Conservation (phyloP, 2,888 invertebrate genomes). For the Zeuzera pyrina region DNA sequence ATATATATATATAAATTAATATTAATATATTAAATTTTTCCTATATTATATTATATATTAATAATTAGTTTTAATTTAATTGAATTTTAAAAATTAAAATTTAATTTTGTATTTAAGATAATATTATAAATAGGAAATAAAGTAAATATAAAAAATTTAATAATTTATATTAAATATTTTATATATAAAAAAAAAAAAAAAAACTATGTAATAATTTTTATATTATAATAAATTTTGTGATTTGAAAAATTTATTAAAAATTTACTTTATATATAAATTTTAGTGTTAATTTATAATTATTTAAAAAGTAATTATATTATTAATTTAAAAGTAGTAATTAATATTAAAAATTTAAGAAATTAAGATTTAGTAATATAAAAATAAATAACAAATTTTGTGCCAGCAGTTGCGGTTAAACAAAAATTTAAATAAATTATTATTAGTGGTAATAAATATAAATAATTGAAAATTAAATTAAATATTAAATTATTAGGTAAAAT, state of each 20-base stretch:
- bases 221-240: too few species aligned
- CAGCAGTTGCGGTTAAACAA: constrained; percentile 82
- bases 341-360: constrained; percentile 56
- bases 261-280: constrained; percentile 73
- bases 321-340: constrained; percentile 35
- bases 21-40: constrained; percentile 11
- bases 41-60: constrained; percentile 12
- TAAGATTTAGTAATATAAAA: constrained; percentile 73
- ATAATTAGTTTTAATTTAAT: constrained; percentile 12
- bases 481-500: constrained; percentile 72
- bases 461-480: constrained; percentile 38
- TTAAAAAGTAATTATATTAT: constrained; percentile 54
- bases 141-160: constrained; percentile 19
- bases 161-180: constrained; percentile 30
- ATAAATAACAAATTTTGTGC: constrained; percentile 78
- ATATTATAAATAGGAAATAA: constrained; percentile 22
- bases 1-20: constrained; percentile 4
- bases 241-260: constrained; percentile 57
- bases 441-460: constrained; percentile 45
- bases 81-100: constrained; percentile 7
- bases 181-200: constrained; percentile 40
- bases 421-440: constrained; percentile 72
- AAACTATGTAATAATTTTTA: constrained; percentile 67
- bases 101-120: constrained; percentile 23
- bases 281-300: constrained; percentile 46